phyloP scores from a whole-genome alignment of 2,113 vertebrate genomes.

The Anthoscopus minutus region DNA sequence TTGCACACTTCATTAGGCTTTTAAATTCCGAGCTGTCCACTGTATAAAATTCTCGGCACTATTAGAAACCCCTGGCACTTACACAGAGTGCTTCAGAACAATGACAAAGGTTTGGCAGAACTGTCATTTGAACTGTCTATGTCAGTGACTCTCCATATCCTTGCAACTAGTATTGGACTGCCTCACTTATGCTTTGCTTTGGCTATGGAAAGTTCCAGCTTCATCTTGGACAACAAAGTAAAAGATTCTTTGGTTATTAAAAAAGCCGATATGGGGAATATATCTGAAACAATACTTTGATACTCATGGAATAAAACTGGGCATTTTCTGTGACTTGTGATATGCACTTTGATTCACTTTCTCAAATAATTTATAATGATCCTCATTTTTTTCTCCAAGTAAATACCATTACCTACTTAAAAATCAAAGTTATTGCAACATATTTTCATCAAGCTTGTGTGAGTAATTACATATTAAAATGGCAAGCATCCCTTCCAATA shows the following conservation, averaged over 20 bases:
- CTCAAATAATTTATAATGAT: neutral
- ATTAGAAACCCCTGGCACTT: neutral
- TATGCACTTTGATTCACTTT: neutral
- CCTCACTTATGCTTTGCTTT: neutral
- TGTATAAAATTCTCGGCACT: neutral
- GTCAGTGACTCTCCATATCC: neutral
- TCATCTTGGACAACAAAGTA: neutral
- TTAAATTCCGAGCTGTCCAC: neutral
- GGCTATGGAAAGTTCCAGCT: neutral
- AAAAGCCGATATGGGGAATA: neutral
- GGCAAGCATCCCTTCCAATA: conserved; percentile 44
- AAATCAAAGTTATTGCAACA: neutral
- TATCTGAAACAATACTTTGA: neutral
- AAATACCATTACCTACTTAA: neutral
- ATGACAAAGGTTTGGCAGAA: neutral
- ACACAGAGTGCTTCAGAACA: rapidly evolving
- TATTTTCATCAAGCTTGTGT: neutral
- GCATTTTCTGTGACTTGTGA: neutral
- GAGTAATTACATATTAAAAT: conserved; percentile 27
- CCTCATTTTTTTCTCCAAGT: neutral
- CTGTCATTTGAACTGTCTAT: neutral
- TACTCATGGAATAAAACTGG: neutral
- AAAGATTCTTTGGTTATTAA: neutral
- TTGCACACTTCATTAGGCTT: neutral
- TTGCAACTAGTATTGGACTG: neutral